Evolutionary conservation across 2,113 vertebrate species (phyloP).

Genomic region (Pongo abelii): DNA sequence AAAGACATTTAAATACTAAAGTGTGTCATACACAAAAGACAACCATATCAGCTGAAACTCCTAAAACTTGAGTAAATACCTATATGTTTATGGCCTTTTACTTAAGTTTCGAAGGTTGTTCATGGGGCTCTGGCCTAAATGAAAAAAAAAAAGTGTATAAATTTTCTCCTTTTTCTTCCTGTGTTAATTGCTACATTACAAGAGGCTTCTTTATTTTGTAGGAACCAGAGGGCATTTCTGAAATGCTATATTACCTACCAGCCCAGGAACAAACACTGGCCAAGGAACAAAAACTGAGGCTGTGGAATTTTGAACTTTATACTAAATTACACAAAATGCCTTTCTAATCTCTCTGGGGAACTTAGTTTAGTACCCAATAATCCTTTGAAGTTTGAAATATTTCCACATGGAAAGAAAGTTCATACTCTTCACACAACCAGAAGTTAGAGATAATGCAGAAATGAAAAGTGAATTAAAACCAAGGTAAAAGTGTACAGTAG

Average conservation of each 20-base stretch:
- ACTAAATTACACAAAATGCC: not conserved
- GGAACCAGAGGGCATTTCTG: not conserved
- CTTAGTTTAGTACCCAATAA: not conserved
- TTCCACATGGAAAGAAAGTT: conserved; percentile 18
- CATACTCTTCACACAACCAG: not conserved
- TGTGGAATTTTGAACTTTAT: not conserved
- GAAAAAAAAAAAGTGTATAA: not conserved
- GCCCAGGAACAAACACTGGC: not conserved
- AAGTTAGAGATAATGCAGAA: not conserved
- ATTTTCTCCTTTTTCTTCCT: not conserved
- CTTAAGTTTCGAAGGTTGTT: not conserved
- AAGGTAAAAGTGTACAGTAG: not conserved
- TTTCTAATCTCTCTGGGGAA: not conserved
- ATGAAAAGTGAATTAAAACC: not conserved
- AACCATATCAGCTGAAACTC: not conserved
- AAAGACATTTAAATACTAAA: not conserved
- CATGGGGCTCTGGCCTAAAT: not conserved
- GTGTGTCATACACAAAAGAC: not conserved
- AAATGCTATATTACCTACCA: not conserved
- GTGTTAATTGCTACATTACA: not conserved
- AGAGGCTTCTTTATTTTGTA: not conserved
- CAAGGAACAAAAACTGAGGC: not conserved
- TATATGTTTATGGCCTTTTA: not conserved
- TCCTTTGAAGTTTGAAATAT: not conserved
- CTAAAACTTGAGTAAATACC: not conserved